These are phyloP conservation scores for Glaucomys volans DNA, from an alignment of 2,113 vertebrate species.

Conservation along the genomic window DNA sequence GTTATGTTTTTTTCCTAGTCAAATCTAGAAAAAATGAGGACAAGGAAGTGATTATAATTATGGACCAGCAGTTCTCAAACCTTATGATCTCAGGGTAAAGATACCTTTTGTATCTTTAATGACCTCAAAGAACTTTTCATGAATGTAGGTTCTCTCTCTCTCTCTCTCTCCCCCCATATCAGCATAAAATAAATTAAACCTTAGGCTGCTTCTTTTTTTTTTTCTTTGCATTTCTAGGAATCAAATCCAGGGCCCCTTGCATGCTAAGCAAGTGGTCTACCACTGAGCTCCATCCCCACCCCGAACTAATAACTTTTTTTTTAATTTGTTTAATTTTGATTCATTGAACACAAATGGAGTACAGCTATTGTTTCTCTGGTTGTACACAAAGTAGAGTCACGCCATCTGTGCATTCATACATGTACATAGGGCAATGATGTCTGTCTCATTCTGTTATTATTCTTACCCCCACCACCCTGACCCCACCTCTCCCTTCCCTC, in stretches of 20 bases:
- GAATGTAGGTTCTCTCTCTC: not conserved
- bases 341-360: too few relatives aligned
- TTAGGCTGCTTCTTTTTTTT: not conserved
- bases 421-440: too few relatives aligned
- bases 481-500: too few relatives aligned
- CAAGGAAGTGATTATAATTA: conserved; percentile 3
- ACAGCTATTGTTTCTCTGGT: too few relatives aligned
- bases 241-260: not conserved
- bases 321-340: too few relatives aligned
- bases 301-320: not conserved
- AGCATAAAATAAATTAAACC: conserved; percentile 35
- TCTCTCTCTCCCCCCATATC: not conserved
- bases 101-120: conserved; percentile 22
- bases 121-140: not conserved
- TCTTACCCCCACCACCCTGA: too few relatives aligned
- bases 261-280: too few relatives aligned
- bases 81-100: not conserved
- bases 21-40: not conserved
- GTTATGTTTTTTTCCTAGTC: not conserved
- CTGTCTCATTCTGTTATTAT: too few relatives aligned
- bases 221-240: not conserved
- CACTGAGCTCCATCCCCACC: too few relatives aligned
- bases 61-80: not conserved
- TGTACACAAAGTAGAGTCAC: too few relatives aligned
- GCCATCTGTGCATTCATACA: too few relatives aligned